Evolutionary conservation across 2,888 invertebrate genomes (phyloP).

Genomic region (Bellardia bayeri): DNA sequence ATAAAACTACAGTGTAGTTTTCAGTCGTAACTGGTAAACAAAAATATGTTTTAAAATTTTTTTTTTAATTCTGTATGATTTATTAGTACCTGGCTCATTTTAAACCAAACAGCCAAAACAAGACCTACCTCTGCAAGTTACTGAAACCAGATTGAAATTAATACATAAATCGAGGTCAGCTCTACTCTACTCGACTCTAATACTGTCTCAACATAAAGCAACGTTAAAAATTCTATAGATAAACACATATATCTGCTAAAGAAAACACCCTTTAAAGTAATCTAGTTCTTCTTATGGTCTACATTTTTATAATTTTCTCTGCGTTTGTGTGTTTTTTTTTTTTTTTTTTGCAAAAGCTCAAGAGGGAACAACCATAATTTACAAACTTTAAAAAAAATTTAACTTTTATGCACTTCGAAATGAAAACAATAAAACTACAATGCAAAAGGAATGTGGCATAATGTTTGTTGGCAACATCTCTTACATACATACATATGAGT

Average conservation of each 20-base stretch:
- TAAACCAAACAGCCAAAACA: no score
- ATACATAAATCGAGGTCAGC: background rate
- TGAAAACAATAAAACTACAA: conserved; percentile 46
- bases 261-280: conserved; percentile 18
- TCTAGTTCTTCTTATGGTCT: conserved; percentile 45
- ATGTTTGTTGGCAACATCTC: conserved; percentile 17
- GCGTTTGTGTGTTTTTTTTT: background rate
- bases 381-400: conserved; percentile 40
- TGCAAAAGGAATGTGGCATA: conserved; percentile 23
- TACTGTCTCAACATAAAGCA: background rate
- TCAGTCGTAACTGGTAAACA: background rate
- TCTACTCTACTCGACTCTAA: background rate
- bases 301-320: conserved; percentile 29
- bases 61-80: no score
- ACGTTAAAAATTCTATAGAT: background rate
- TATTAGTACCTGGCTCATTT: no score
- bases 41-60: no score
- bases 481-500: background rate
- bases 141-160: background rate
- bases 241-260: background rate
- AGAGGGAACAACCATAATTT: conserved; percentile 43
- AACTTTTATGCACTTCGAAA: conserved; percentile 39
- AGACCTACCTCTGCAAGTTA: background rate
- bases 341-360: conserved; percentile 5
- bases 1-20: conserved; percentile 34